Base-by-base conservation (phyloP, 2,888 invertebrate species). In the Acrocyrtus sp. region DNA sequence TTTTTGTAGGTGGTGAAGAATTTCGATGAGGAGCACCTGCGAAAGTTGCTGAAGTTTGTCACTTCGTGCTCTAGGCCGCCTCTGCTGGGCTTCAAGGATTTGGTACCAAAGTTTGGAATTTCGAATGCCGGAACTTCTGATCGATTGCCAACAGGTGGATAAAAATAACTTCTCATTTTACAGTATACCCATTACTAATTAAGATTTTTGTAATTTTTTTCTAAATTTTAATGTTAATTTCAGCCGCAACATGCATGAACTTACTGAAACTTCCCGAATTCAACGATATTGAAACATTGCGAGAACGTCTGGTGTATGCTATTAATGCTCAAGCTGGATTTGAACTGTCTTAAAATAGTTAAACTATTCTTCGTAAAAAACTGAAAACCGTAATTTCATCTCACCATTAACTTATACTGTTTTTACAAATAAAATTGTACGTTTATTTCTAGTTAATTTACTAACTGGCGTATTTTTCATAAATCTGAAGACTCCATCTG, bases 51-150 rank as follows among this genome's bases (percentile, higher is more conserved):
- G 8, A 97, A 97, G 86, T 99, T 99, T 86, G 98, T 98, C 47
- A 99, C 99, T 1, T 96, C 97, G 83, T 98, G 98, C 83, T 98
- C 98, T 0, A 86, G 98, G 72, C 96, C 98, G 3, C 99, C 99
- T 0, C 87, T 99, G 26, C 86, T 99, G 45, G 99, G 99, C 1
- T 99, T 99, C 83, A 96, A 95, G 89, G 96, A 95, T 84, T 82
- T 82, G 45, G 63, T 77, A 8, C 76, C 99, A 12, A 92, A 95
- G 1, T 97, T 99, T 85, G 96, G 96, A 83, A 96, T 99, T 82
- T 97, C 98, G 83, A 92, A 93, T 74, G 95, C 94, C 66, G 97
- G 96, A 12, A 89, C 89, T 54, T 91, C 93, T 80, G 94, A 96
- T 84, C 90, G 97, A 15, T 89, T 99, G 82, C 98, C 98, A 0